Evolutionary conservation across 2,113 vertebrate genomes (phyloP).

Genomic region (Synodontis membranacea): DNA sequence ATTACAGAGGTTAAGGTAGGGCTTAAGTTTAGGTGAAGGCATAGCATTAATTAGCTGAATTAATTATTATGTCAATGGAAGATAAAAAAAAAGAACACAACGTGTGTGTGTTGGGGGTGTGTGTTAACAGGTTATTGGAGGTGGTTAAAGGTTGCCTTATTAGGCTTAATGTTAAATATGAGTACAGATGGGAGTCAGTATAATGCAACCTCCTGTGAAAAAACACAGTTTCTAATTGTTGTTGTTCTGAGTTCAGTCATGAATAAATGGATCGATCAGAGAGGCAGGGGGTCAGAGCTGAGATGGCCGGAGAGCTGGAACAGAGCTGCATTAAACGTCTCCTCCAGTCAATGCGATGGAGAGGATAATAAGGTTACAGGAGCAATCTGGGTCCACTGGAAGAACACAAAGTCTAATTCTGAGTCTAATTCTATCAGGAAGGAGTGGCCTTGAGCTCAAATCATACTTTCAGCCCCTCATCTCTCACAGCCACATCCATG

Average conservation of each 20-base stretch:
- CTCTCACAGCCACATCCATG: background rate
- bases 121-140: background rate
- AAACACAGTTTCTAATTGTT: background rate
- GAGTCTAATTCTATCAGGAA: constrained; percentile 58
- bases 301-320: constrained; percentile 30
- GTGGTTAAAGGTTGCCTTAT: background rate
- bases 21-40: too few species aligned
- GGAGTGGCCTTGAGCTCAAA: constrained; percentile 40
- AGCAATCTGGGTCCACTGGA: constrained; percentile 52
- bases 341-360: constrained; percentile 43
- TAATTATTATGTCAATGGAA: too few species aligned
- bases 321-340: constrained; percentile 47
- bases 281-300: background rate
- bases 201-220: background rate
- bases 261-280: constrained; percentile 7
- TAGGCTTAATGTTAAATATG: background rate
- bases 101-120: too few species aligned
- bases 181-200: background rate
- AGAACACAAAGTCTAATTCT: constrained; percentile 54
- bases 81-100: too few species aligned
- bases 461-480: constrained; percentile 32
- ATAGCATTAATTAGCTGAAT: too few species aligned
- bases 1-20: too few species aligned
- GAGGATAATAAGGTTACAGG: constrained; percentile 56
- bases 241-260: background rate